Base-by-base conservation (phyloP, 2,888 invertebrate species). In the Allophyes oxyacanthae region DNA sequence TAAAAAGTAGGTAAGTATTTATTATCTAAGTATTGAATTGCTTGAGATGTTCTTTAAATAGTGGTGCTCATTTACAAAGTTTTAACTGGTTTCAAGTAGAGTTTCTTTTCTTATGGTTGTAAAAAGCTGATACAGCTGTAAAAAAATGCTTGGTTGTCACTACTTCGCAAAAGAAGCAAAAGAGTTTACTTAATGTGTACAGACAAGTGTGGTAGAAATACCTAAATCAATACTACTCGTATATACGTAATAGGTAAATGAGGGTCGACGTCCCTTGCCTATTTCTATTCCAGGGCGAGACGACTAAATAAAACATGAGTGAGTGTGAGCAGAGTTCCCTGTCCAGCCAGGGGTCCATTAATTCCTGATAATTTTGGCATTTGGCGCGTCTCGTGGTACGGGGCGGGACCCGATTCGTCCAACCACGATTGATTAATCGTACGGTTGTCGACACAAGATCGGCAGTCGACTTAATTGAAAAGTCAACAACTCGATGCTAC, bases 391-490 rank as follows among this genome's bases (percentile, higher is more conserved):
- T 59, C 74, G 38, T 73, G 56, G 71, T 71, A 65, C 50, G 50
- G 60, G 58, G 50, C 52, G 56, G 58, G 41, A 55, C 60, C 54
- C 59, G 60, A 63, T 44, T 72, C 66, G 75, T 56, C 63, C 72
- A 52, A 50, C 74, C 68, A 55, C 76, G 86, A 84, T 87, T 90
- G 89, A 90, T 90, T 89, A 88, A 89, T 88, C 86, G 88, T 84
- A 84, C 77, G 79, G 81, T 83, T 83, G 83, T 77, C 82, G 75
- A 72, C 79, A 78, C 80, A 82, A 82, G 85, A 86, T 87, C 88
- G 85, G 80, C 83, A 79, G 82, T 81, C 79, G 84, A 86, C 85
- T 91, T 92, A 92, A 93, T 93, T 93, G 93, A 93, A 93, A 93
- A 93, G 92, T 92, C 93, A 91, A 90, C 90, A 90, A 89, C 91